These are phyloP conservation scores for Arbacia lixula DNA, from an alignment of 53 echinoderm and acorn worm species.

Conservation along the genomic window DNA sequence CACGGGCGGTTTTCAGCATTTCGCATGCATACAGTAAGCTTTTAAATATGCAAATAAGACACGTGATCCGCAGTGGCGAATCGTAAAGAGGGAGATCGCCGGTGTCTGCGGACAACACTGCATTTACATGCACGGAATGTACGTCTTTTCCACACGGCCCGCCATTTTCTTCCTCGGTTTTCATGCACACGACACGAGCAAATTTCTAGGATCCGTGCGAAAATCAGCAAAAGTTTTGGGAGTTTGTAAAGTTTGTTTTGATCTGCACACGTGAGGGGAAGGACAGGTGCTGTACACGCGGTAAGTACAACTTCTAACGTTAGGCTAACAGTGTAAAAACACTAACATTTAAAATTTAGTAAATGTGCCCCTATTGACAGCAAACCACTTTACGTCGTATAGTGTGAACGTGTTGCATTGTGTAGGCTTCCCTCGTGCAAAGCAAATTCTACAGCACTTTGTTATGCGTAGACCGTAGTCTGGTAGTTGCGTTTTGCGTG, in stretches of 20 bases:
- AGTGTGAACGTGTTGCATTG: background rate
- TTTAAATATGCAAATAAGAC: background rate
- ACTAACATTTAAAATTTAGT: too few species aligned
- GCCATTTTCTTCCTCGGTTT: slow-evolving; percentile 67
- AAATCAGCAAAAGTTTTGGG: slow-evolving; percentile 36
- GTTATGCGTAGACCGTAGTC: too few species aligned
- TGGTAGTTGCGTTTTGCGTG: background rate
- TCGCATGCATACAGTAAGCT: too few species aligned
- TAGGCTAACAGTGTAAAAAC: background rate
- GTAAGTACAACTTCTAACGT: too few species aligned
- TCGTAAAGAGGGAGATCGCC: too few species aligned
- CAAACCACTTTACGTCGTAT: too few species aligned
- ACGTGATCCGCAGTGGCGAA: background rate
- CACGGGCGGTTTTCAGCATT: too few species aligned
- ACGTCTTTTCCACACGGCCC: slow-evolving; percentile 75
- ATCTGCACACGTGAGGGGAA: slow-evolving; percentile 33
- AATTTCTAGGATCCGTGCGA: slow-evolving; percentile 57
- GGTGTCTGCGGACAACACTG: too few species aligned
- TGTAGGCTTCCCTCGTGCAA: background rate
- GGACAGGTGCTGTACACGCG: background rate
- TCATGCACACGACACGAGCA: slow-evolving; percentile 74
- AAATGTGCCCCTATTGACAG: too few species aligned
- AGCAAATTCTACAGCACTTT: background rate
- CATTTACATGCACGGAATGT: too few species aligned
- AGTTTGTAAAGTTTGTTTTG: slow-evolving; percentile 40